Conservation (phyloP, 2,888 invertebrate genomes). For the Caenorhabditis becei region DNA sequence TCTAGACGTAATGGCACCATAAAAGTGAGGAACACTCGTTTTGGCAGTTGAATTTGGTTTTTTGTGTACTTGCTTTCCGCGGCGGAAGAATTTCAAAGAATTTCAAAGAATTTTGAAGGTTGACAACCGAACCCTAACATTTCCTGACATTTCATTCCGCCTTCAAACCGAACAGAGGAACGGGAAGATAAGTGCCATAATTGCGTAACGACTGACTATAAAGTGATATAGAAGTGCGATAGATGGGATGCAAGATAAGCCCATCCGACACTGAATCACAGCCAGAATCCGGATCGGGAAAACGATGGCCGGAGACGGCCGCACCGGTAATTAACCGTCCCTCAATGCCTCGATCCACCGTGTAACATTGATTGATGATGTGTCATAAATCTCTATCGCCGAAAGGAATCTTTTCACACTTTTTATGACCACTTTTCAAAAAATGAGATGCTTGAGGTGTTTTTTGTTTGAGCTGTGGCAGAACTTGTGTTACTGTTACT, state of each 20-base stretch:
- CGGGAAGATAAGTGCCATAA: slow-evolving; percentile 56
- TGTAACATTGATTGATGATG: slow-evolving; percentile 65
- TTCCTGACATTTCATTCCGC: slow-evolving; percentile 35
- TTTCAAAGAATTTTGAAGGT: slow-evolving; percentile 12
- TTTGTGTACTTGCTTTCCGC: not conserved
- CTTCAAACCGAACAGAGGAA: slow-evolving; percentile 14
- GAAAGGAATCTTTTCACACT: slow-evolving; percentile 43
- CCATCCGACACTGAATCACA: not conserved
- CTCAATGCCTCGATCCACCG: slow-evolving; percentile 20
- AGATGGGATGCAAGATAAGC: slow-evolving; percentile 49
- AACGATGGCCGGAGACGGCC: slow-evolving; percentile 24
- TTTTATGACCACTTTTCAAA: slow-evolving; percentile 44
- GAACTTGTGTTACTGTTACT: not conserved
- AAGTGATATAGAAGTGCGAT: slow-evolving; percentile 59
- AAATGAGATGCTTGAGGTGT: slow-evolving; percentile 2
- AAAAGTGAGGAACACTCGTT: slow-evolving; percentile 53
- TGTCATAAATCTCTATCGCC: slow-evolving; percentile 51
- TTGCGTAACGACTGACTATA: slow-evolving; percentile 63
- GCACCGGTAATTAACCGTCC: slow-evolving; percentile 58
- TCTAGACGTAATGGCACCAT: slow-evolving; percentile 53
- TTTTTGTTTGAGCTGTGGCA: not conserved
- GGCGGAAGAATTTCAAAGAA: not conserved
- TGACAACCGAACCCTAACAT: slow-evolving; percentile 41
- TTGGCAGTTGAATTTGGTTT: slow-evolving; percentile 25
- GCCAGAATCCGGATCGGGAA: slow-evolving; percentile 55